A percentile compares a stretch with the other conserved stretches of the same genome.
These are phyloP conservation scores for Lycaon pictus DNA, from an alignment of 2,113 vertebrate species.

Conservation along the genomic window DNA sequence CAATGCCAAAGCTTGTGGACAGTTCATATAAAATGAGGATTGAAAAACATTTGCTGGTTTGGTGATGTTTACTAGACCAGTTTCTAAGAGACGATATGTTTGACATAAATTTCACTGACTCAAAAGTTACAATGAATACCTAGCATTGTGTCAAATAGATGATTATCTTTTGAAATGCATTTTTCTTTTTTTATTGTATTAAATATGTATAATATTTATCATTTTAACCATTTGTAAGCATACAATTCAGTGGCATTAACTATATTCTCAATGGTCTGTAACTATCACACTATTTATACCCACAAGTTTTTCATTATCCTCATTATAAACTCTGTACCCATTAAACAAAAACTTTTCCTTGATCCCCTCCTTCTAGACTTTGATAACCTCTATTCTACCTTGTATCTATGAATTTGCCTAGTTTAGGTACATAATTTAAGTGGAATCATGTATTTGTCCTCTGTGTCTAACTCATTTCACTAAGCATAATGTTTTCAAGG, in stretches of 20 bases:
- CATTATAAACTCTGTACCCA: not conserved
- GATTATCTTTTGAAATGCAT: not conserved
- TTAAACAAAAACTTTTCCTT: not conserved
- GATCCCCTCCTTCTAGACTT: accelerated
- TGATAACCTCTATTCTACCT: not conserved
- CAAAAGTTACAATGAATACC: not conserved
- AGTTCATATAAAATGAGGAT: not conserved
- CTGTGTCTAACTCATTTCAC: not conserved
- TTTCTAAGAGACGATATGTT: not conserved
- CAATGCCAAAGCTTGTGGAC: not conserved
- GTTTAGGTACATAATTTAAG: not conserved
- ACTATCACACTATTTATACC: not conserved
- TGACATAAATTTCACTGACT: not conserved
- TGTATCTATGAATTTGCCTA: not conserved
- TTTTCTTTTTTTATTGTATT: not conserved
- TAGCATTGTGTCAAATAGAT: not conserved
- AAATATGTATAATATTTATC: not conserved
- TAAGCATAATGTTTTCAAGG: not conserved
- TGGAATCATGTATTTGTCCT: not conserved
- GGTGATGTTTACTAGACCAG: not conserved
- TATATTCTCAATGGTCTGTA: not conserved
- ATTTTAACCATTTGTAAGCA: not conserved
- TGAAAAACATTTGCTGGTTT: not conserved
- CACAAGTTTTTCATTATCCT: not conserved
- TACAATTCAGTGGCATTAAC: not conserved